Conservation (phyloP, 1,140 invertebrate species). For the Halictus rubicundus region DNA sequence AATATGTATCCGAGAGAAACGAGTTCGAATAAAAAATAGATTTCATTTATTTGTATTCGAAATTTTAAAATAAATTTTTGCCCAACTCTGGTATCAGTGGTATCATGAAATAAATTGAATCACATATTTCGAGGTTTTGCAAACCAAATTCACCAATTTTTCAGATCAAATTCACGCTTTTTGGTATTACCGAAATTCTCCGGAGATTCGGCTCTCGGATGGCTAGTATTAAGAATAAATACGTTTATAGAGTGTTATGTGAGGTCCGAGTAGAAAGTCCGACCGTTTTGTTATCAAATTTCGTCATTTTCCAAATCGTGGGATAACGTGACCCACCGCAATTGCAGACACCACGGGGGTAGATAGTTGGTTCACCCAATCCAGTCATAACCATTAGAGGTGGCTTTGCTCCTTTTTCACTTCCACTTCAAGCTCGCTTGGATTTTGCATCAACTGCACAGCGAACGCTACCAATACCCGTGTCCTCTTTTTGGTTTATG, state of each 20-base stretch:
- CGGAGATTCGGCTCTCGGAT: no score
- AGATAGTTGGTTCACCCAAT: slow-evolving; percentile 42
- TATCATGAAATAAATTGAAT: no score
- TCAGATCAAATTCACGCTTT: no score
- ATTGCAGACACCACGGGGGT: slow-evolving; percentile 16
- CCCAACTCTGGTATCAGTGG: no score
- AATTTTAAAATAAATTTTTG: no score
- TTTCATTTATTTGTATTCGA: no score
- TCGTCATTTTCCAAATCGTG: slow-evolving; percentile 41
- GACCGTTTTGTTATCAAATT: slow-evolving; percentile 17
- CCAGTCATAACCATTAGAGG: slow-evolving; percentile 46
- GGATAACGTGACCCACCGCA: slow-evolving; percentile 35
- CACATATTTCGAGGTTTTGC: no score
- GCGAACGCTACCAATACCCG: slow-evolving; percentile 35
- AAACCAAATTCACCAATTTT: no score
- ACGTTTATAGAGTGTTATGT: neutral
- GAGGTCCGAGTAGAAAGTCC: neutral
- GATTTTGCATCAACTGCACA: slow-evolving; percentile 42
- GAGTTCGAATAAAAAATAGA: no score
- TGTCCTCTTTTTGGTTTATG: slow-evolving; percentile 11
- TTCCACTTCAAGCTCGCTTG: neutral
- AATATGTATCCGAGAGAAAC: no score
- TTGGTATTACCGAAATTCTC: no score
- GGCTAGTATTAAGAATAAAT: no score
- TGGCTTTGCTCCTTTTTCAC: slow-evolving; percentile 35